These are phyloP conservation scores for Percopsis transmontana DNA, from an alignment of 2,113 vertebrate genomes.

Conservation along the genomic window DNA sequence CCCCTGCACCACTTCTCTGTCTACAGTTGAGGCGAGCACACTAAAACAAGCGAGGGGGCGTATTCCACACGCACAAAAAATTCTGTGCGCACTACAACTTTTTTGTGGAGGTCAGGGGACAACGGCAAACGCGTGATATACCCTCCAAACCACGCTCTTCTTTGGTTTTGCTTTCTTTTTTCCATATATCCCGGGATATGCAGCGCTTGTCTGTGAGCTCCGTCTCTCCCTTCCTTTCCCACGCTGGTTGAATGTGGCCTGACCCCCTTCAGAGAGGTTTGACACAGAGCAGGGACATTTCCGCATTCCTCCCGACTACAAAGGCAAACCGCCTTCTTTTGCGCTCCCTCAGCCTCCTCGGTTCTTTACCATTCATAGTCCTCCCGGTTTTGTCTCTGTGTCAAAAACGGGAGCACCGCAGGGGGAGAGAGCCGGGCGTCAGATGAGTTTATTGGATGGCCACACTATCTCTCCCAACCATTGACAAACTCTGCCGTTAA, in stretches of 20 bases:
- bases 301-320: constrained; percentile 99
- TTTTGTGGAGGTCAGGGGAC: constrained; percentile 60
- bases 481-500: constrained; percentile 42
- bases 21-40: constrained; percentile 39
- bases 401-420: constrained; percentile 75
- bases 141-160: constrained; percentile 62
- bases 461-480: constrained; percentile 62
- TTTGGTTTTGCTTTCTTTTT: constrained; percentile 48
- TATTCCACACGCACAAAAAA: constrained; percentile 60
- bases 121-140: constrained; percentile 70
- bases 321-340: constrained; percentile 91
- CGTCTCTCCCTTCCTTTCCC: constrained; percentile 87
- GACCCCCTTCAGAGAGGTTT: constrained; percentile 98
- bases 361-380: constrained; percentile 84
- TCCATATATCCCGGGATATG: constrained; percentile 59
- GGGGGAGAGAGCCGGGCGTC: constrained; percentile 52
- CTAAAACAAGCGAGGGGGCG: constrained; percentile 51
- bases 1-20: constrained; percentile 47
- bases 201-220: constrained; percentile 72
- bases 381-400: constrained; percentile 85
- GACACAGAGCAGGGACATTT: constrained; percentile 98
- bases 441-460: constrained; percentile 60
- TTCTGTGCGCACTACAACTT: constrained; percentile 46
- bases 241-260: constrained; percentile 98
- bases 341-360: constrained; percentile 88